Evolutionary conservation across 2,113 vertebrate species (phyloP), one percentile per base, ranked within the genome.

Genomic region (Sinocyclocheilus grahami): DNA sequence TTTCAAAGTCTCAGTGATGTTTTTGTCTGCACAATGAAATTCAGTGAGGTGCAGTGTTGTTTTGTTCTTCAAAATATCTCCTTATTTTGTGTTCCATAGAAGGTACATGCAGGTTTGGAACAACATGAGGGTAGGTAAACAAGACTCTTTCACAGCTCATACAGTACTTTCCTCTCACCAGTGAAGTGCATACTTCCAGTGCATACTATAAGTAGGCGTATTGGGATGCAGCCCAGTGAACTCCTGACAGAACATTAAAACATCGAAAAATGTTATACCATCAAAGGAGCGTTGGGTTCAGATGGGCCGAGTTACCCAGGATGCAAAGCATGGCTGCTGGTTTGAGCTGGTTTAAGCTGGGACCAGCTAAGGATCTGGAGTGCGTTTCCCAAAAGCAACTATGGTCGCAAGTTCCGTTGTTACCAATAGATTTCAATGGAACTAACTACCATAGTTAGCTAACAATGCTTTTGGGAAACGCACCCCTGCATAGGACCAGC

Each of bases 171-270:
- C n/a, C 62, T 18, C 39, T 51, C 16, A 30, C 27, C 51, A 55
- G 46, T 78, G 39, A 67, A 11, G 42, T 33, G 24, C 63, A 82
- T 71, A 53, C 46, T 71, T 82, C 20, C 27, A 82, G 46, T 30
- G 18, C 46, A 82, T 33, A 82, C 60, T 30, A 76, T 51, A 51
- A 76, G 76, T 78, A 78, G 76, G 76, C 76, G 76, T 78, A 55
- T 78, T 78, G 48, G 76, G 51, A 33, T 78, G 16, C 76, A 30
- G 46, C 9, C 76, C 76, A 78, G 51, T 78, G 76, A 78, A 55
- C 48, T 78, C 76, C 76, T 22, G 76, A 78, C 27, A 78, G 74
- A 33, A 78, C 76, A 55, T 78, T 78, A 55, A 55, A 55, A 55
- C 76, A 78, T 78, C 76, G 33, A 78, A 78, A 78, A 82, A 67